Conservation (phyloP, 1,140 invertebrate species). For the Limonius californicus region DNA sequence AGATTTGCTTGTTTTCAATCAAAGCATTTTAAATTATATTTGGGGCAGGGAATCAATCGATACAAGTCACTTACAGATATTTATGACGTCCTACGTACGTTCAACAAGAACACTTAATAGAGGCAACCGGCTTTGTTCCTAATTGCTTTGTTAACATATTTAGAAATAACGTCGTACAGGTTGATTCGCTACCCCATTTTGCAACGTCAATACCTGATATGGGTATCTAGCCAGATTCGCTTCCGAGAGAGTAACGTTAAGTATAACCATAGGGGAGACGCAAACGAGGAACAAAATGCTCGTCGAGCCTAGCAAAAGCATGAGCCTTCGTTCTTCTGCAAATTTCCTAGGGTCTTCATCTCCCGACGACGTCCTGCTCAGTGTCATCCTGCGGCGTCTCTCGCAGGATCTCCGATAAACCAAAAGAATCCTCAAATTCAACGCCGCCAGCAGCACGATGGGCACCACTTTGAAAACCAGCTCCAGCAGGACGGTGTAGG, state of each 20-base stretch:
- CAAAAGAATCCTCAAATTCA: constrained; percentile 68
- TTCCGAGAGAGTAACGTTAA: constrained; percentile 65
- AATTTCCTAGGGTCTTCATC: constrained; percentile 63
- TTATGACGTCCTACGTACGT: too few relatives aligned
- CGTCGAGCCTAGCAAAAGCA: constrained; percentile 66
- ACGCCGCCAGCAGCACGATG: constrained; percentile 60
- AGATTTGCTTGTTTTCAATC: too few relatives aligned
- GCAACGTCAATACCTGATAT: too few relatives aligned
- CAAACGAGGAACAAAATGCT: constrained; percentile 71
- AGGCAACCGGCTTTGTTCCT: too few relatives aligned
- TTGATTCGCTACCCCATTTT: too few relatives aligned
- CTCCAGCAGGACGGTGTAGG: constrained; percentile 63
- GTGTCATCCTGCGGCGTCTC: constrained; percentile 59
- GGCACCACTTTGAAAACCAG: constrained; percentile 65
- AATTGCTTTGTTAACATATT: too few relatives aligned
- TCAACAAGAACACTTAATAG: too few relatives aligned
- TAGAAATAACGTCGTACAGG: too few relatives aligned
- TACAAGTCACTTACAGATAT: too few relatives aligned
- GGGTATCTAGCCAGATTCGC: constrained; percentile 58
- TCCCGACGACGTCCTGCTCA: constrained; percentile 53
- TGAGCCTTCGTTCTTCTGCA: constrained; percentile 66
- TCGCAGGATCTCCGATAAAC: constrained; percentile 65
- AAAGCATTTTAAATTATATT: too few relatives aligned
- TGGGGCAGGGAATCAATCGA: too few relatives aligned
- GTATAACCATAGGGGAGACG: constrained; percentile 71